These are phyloP conservation scores for Brachylomia viminalis DNA, from an alignment of 2,888 invertebrate genomes.

Conservation along the genomic window DNA sequence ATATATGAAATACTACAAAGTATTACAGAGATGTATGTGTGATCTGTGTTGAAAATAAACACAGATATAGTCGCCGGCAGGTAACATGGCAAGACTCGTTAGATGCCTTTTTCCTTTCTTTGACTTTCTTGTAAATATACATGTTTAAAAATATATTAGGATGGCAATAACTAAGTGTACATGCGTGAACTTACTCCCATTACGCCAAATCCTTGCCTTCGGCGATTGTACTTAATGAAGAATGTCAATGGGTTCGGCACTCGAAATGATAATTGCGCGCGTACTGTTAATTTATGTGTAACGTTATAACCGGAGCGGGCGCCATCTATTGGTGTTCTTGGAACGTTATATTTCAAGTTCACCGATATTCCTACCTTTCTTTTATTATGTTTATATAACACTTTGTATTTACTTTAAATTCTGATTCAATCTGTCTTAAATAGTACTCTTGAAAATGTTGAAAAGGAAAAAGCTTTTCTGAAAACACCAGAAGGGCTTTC, in stretches of 20 bases:
- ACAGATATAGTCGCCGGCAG: constrained; percentile 1
- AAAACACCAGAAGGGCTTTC: not conserved
- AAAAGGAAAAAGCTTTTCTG: not conserved
- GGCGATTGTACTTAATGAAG: constrained; percentile 27
- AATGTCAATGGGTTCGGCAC: constrained; percentile 46
- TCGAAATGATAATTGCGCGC: constrained; percentile 59
- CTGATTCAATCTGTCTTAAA: not conserved
- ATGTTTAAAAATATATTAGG: no score
- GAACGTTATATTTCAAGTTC: not conserved
- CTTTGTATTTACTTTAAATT: not conserved
- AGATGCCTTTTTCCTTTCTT: no score
- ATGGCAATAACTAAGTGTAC: no score
- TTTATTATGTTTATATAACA: not conserved
- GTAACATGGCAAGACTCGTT: no score
- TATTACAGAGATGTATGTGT: constrained; percentile 31
- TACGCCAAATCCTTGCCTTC: no score
- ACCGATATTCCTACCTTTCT: constrained; percentile 10
- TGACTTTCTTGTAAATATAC: no score
- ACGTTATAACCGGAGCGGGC: constrained; percentile 29
- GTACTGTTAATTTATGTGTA: constrained; percentile 48
- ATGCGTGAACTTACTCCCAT: no score
- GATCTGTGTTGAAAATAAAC: constrained; percentile 39
- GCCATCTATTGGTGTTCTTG: constrained; percentile 43
- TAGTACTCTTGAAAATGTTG: not conserved
- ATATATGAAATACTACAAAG: constrained; percentile 54